Percentiles rank a stretch among this genome's conserved stretches.
phyloP scores from a whole-genome alignment of 23 tunicate genomes.

The Corella eumyota region DNA sequence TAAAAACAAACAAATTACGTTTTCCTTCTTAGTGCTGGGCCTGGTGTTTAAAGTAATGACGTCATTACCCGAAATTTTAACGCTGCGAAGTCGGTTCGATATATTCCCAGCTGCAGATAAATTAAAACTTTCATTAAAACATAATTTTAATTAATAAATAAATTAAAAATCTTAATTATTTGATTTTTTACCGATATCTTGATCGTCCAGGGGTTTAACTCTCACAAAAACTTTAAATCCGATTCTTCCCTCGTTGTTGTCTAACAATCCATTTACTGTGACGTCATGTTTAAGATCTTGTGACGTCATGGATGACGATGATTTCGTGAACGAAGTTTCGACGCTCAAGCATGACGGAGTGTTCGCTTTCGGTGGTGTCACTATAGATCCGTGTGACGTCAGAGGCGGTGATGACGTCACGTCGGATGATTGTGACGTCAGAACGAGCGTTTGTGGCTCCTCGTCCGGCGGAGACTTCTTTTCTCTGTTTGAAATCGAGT shows the following conservation, averaged over 20 bases:
- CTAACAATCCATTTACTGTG: neutral
- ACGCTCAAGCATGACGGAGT: neutral
- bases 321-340: neutral
- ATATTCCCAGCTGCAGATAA: conserved; percentile 5
- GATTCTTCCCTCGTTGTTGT: too few species aligned
- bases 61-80: conserved; percentile 28
- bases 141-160: too few species aligned
- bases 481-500: too few species aligned
- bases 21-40: conserved; percentile 79
- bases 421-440: conserved; percentile 18
- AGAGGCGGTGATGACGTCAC: conserved; percentile 11
- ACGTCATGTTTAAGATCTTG: conserved; percentile 8
- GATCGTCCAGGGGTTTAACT: conserved; percentile 71
- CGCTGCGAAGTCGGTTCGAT: conserved; percentile 40
- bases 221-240: conserved; percentile 61
- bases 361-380: conserved; percentile 1
- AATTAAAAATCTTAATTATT: too few species aligned
- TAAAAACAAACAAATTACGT: too few species aligned
- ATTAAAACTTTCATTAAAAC: too few species aligned
- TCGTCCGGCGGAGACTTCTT: too few species aligned
- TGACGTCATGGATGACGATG: neutral
- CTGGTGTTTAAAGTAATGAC: conserved; percentile 55
- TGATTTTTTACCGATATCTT: conserved; percentile 34
- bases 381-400: conserved; percentile 5
- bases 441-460: too few species aligned